Percentiles rank a stretch among this genome's conserved stretches.
Conservation (phyloP, 2,888 invertebrate genomes). For the Tachina grossa region DNA sequence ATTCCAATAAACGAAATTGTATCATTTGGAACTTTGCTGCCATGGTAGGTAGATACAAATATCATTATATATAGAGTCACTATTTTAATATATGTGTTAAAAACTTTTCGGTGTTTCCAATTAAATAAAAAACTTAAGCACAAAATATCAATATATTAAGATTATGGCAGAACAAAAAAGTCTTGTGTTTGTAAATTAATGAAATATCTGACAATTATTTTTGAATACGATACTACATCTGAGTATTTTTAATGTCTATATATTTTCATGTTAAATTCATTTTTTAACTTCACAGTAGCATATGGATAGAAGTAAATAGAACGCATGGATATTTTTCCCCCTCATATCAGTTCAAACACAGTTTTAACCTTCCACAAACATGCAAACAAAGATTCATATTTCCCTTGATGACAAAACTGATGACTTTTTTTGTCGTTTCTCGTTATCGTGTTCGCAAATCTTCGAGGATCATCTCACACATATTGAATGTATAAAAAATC, state of each 20-base stretch:
- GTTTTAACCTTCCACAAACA: slow-evolving; percentile 37
- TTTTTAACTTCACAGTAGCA: slow-evolving; percentile 43
- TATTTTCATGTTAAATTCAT: slow-evolving; percentile 54
- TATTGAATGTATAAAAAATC: slow-evolving; percentile 8
- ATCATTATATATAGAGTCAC: too few relatives aligned
- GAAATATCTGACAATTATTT: slow-evolving; percentile 47
- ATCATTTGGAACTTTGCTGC: too few relatives aligned
- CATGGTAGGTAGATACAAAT: too few relatives aligned
- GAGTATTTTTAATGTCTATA: slow-evolving; percentile 48
- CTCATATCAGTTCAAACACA: slow-evolving; percentile 27
- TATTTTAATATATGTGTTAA: too few relatives aligned
- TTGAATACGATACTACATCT: slow-evolving; percentile 34
- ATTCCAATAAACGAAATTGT: too few relatives aligned
- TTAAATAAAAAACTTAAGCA: neutral
- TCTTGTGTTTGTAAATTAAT: neutral
- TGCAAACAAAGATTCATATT: slow-evolving; percentile 38
- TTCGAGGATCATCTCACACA: slow-evolving; percentile 57
- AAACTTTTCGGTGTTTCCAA: too few relatives aligned
- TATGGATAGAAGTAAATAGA: neutral
- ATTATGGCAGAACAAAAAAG: neutral
- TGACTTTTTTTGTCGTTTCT: slow-evolving; percentile 55
- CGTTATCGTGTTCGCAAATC: slow-evolving; percentile 59
- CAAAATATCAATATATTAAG: neutral
- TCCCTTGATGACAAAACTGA: slow-evolving; percentile 59
- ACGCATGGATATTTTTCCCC: neutral